Percentiles rank a stretch among this genome's conserved stretches.
Conservation (phyloP, 2,888 invertebrate genomes). For the Ochlodes sylvanus region DNA sequence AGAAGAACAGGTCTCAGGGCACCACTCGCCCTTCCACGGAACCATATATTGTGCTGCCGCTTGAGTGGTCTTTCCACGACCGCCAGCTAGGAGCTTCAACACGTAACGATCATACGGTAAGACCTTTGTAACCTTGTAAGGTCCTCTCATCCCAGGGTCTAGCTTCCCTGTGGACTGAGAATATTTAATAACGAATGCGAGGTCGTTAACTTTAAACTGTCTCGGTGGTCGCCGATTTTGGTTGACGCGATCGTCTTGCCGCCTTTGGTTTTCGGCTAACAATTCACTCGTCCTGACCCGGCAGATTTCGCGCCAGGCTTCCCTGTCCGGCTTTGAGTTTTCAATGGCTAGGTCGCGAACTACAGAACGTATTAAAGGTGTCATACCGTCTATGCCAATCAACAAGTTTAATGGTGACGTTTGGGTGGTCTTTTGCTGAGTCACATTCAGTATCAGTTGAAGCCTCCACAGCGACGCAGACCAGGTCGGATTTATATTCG, state of each 20-base stretch:
- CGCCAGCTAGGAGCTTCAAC: constrained; percentile 37
- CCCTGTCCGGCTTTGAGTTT: constrained; percentile 28
- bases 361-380: constrained; percentile 36
- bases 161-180: constrained; percentile 43
- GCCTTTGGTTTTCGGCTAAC: constrained; percentile 7
- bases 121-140: constrained; percentile 31
- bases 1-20: constrained; percentile 36
- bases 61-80: constrained; percentile 41
- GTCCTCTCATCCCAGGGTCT: constrained; percentile 43
- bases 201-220: constrained; percentile 23
- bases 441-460: constrained; percentile 37
- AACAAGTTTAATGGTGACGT: constrained; percentile 36
- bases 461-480: constrained; percentile 29
- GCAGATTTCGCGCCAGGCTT: constrained; percentile 32
- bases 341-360: constrained; percentile 33
- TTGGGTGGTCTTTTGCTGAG: constrained; percentile 37
- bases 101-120: constrained; percentile 38
- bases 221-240: constrained; percentile 19
- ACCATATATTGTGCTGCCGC: constrained; percentile 44
- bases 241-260: constrained; percentile 37
- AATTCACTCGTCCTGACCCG: constrained; percentile 8
- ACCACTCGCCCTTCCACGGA: constrained; percentile 43
- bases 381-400: constrained; percentile 33
- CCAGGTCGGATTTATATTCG: constrained; percentile 17
- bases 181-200: constrained; percentile 43